Evolutionary conservation across 1,140 invertebrate genomes (phyloP).

Genomic region (Radopholus similis): DNA sequence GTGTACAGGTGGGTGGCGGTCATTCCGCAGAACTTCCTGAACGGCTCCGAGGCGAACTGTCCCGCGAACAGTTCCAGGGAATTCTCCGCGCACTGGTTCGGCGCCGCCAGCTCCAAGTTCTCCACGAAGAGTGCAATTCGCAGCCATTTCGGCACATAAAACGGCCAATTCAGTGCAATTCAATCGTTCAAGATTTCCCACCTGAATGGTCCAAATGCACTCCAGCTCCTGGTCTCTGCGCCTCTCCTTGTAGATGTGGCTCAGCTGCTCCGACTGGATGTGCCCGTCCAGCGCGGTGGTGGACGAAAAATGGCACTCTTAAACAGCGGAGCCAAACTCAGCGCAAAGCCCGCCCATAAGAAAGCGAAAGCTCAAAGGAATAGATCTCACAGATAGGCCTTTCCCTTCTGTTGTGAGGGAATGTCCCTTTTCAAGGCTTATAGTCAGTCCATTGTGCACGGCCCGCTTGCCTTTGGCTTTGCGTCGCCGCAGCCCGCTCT

Average conservation of each 20-base stretch:
- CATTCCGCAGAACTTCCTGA: slow-evolving; percentile 36
- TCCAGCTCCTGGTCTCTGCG: slow-evolving; percentile 26
- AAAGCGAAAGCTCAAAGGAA: too few relatives aligned
- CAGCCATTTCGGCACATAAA: slow-evolving; percentile 36
- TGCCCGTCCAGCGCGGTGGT: slow-evolving; percentile 24
- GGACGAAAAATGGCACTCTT: slow-evolving; percentile 30
- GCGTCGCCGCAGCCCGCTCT: slow-evolving; percentile 6
- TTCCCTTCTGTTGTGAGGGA: too few relatives aligned
- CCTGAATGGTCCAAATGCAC: slow-evolving; percentile 38
- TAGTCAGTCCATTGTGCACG: background rate
- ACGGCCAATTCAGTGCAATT: background rate
- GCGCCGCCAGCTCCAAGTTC: slow-evolving; percentile 31
- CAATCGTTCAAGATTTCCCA: background rate
- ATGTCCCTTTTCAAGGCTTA: background rate
- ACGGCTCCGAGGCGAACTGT: slow-evolving; percentile 16
- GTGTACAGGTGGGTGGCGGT: slow-evolving; percentile 37
- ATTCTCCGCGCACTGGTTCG: slow-evolving; percentile 42
- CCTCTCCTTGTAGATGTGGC: slow-evolving; percentile 7
- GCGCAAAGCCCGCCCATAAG: too few relatives aligned
- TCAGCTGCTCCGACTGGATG: slow-evolving; percentile 30
- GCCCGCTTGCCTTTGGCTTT: background rate
- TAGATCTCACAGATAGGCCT: background rate
- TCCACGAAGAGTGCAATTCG: slow-evolving; percentile 38
- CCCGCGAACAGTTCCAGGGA: slow-evolving; percentile 38
- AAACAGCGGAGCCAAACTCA: too few relatives aligned